Evolutionary conservation across 1,140 invertebrate genomes (phyloP).

Genomic region (Apis mellifera): Amel_HAv3.1 CM009943.2:4192501-4193000

Average conservation of each 20-base stretch:
- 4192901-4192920: conserved; percentile 30
- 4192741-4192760: not conserved
- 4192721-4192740: too few relatives aligned
- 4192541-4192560: not conserved
- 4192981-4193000: not conserved
- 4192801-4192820: conserved; percentile 12
- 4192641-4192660: not conserved
- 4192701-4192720: not conserved
- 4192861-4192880: conserved; percentile 37
- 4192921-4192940: conserved; percentile 31
- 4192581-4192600: too few relatives aligned
- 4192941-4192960: not conserved
- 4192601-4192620: not conserved
- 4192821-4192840: conserved; percentile 1
- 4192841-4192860: conserved; percentile 26
- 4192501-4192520: not conserved
- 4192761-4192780: not conserved
- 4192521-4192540: not conserved
- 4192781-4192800: not conserved
- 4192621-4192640: conserved; percentile 26
- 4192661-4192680: conserved; percentile 1
- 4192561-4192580: not conserved
- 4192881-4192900: conserved; percentile 56
- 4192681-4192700: not conserved
- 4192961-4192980: not conserved